These are phyloP conservation scores for Anniella stebbinsi DNA, from an alignment of 2,797 vertebrate genomes.

Conservation along the genomic window DNA sequence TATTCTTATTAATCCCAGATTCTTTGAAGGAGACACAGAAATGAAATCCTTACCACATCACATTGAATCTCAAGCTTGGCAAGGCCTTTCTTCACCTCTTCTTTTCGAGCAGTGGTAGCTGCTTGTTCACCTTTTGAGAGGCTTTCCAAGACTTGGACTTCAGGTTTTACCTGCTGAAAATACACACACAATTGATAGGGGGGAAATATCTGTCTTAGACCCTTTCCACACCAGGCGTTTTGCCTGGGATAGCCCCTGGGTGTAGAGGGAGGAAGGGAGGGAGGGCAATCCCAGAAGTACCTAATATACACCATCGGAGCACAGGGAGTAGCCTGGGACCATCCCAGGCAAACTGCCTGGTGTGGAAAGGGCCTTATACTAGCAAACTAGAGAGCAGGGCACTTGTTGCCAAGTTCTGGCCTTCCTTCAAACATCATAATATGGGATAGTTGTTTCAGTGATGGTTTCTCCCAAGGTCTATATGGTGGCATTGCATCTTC, in stretches of 20 bases:
- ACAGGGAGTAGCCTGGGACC: too few relatives aligned
- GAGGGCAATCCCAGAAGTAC: too few relatives aligned
- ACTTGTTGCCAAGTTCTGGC: background rate
- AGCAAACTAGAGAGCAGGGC: background rate
- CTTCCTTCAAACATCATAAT: background rate
- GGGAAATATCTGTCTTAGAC: too few relatives aligned
- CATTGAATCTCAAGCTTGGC: background rate
- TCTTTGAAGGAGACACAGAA: background rate
- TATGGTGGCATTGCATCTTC: background rate
- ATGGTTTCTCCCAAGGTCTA: background rate
- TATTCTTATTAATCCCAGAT: background rate
- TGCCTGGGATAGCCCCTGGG: too few relatives aligned
- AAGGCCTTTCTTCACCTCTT: background rate
- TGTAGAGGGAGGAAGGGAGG: too few relatives aligned
- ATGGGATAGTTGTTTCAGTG: background rate
- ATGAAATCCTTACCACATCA: background rate
- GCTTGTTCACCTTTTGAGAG: conserved; percentile 6
- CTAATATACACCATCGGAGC: too few relatives aligned
- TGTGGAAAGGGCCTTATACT: too few relatives aligned
- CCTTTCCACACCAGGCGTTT: too few relatives aligned
- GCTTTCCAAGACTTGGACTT: background rate
- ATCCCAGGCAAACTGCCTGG: too few relatives aligned
- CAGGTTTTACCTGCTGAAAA: background rate
- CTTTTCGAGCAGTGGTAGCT: background rate
- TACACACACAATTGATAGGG: background rate